A percentile compares a stretch with the other conserved stretches of the same genome.
These are phyloP conservation scores for Clostera curtula DNA, from an alignment of 2,888 invertebrate genomes.

Conservation along the genomic window DNA sequence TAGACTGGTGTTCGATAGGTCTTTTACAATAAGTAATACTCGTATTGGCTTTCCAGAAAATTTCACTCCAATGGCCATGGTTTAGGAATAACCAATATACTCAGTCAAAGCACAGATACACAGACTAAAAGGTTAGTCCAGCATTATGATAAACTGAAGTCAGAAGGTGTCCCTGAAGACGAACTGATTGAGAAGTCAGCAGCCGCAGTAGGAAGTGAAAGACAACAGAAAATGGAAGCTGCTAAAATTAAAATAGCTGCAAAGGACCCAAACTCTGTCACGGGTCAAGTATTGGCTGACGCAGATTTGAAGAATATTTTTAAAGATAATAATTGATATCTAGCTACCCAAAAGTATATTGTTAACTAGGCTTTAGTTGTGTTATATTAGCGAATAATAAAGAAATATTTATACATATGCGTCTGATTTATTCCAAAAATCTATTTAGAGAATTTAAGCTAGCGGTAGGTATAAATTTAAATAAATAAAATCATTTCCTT, in stretches of 20 bases:
- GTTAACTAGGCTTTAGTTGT: too few relatives aligned
- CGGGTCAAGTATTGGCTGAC: slow-evolving; percentile 43
- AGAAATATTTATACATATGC: too few relatives aligned
- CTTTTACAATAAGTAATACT: too few relatives aligned
- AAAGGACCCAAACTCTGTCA: slow-evolving; percentile 39
- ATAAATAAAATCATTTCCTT: too few relatives aligned
- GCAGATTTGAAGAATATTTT: slow-evolving; percentile 51
- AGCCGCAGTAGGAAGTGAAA: slow-evolving; percentile 33
- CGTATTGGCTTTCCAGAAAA: slow-evolving; percentile 72
- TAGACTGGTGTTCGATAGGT: too few relatives aligned
- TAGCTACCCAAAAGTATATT: too few relatives aligned
- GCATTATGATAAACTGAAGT: slow-evolving; percentile 75
- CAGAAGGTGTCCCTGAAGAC: slow-evolving; percentile 68
- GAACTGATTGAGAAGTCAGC: slow-evolving; percentile 60
- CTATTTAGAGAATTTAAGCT: too few relatives aligned
- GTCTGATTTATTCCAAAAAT: too few relatives aligned
- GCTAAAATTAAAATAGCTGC: slow-evolving; percentile 23
- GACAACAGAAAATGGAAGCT: slow-evolving; percentile 31
- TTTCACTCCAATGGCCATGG: slow-evolving; percentile 78
- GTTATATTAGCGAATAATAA: too few relatives aligned
- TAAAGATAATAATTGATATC: slow-evolving; percentile 26
- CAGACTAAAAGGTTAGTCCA: slow-evolving; percentile 77
- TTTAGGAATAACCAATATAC: slow-evolving; percentile 71
- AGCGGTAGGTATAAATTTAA: too few relatives aligned
- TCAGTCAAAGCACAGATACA: slow-evolving; percentile 64